A percentile compares a stretch with the other conserved stretches of the same genome.
These are phyloP conservation scores for Steatornis caripensis DNA, from an alignment of 2,113 vertebrate genomes.

Conservation along the genomic window DNA sequence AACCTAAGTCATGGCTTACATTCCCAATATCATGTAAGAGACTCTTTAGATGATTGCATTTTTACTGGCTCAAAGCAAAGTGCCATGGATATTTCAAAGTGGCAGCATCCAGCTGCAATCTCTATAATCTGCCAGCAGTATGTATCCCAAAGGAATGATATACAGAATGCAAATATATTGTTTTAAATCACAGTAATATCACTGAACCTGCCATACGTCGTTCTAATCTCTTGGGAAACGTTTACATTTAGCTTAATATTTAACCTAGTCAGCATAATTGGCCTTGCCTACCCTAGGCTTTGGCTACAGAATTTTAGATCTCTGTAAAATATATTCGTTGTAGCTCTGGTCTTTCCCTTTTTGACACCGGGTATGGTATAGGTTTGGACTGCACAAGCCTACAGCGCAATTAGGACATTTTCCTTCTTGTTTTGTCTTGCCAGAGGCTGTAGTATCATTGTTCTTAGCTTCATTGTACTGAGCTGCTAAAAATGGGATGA, in stretches of 20 bases:
- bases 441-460: neutral
- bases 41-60: neutral
- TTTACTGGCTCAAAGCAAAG: neutral
- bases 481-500: neutral
- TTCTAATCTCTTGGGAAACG: neutral
- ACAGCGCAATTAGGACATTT: neutral
- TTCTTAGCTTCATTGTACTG: neutral
- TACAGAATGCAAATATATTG: neutral
- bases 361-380: neutral
- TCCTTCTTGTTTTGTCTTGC: neutral
- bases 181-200: neutral
- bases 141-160: neutral
- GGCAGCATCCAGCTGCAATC: neutral
- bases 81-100: neutral
- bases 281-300: neutral
- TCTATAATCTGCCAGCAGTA: neutral
- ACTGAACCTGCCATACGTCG: neutral
- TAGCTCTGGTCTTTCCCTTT: neutral
- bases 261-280: neutral
- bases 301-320: neutral
- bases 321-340: neutral
- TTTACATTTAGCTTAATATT: neutral
- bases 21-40: neutral
- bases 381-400: neutral
- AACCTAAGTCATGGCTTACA: neutral